Conservation (phyloP, 2,888 invertebrate genomes). For the Tenthredo distinguenda region DNA sequence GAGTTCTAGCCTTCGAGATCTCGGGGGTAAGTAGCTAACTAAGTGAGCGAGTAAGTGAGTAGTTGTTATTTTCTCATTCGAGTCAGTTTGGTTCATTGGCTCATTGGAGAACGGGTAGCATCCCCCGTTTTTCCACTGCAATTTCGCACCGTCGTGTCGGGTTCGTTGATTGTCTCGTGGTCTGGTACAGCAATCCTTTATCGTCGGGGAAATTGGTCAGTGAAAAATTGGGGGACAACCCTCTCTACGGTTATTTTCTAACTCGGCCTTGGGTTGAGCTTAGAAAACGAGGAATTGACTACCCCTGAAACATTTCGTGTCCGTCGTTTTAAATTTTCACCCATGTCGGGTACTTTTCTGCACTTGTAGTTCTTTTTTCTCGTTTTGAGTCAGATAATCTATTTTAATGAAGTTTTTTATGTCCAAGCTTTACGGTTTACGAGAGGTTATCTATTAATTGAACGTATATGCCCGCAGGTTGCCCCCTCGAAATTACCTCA, state of each 20-base stretch:
- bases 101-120: neutral
- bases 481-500: slow-evolving; percentile 31
- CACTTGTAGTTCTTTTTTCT: neutral
- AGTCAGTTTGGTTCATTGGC: slow-evolving; percentile 10
- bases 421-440: neutral
- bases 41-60: neutral
- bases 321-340: neutral
- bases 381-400: neutral
- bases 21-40: neutral
- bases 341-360: neutral
- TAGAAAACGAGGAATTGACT: neutral
- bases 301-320: neutral
- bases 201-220: slow-evolving; percentile 17
- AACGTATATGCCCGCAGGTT: neutral
- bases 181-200: neutral
- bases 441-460: slow-evolving; percentile 35
- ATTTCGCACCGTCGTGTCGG: slow-evolving; percentile 5
- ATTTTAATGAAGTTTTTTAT: neutral
- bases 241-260: neutral
- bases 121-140: neutral
- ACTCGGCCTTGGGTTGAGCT: neutral
- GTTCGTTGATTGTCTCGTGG: slow-evolving; percentile 38
- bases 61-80: slow-evolving; percentile 34
- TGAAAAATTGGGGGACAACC: slow-evolving; percentile 26
- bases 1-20: neutral